Evolutionary conservation across 2,888 invertebrate genomes (phyloP), one percentile per base, ranked within the genome.

Genomic region (Thecophora atra): DNA sequence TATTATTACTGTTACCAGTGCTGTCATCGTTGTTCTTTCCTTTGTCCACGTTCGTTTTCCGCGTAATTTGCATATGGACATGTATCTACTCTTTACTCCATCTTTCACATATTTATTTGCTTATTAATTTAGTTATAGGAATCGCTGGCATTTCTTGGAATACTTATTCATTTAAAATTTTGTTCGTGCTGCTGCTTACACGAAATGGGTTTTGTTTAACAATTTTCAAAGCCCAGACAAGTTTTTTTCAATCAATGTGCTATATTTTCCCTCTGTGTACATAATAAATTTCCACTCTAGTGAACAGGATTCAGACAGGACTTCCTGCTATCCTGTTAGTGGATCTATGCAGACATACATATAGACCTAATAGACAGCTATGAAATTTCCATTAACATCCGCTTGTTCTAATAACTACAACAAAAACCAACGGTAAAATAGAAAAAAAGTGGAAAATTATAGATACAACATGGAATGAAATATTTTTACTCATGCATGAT

Each of bases 371-470:
- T 8, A 30, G 4, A 30, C 8, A 30, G 30, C 30, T 56, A 26
- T 56, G 24, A 56, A 63, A 21, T n/a, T 63, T 63, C 13, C 42
- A 44, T 63, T 63, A 63, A 63, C 42, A 63, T 63, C 63, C 63
- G 19, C 42, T 56, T 30, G 8, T 8, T 30, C 5, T 8, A 30
- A 30, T 30, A 30, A 30, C 4, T 30, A 30, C 4, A 30, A 30
- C 30, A 30, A 6, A n/a, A n/a, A n/a, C 63, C n/a, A 8, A n/a
- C 19, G 19, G 21, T 7, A 19, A 21, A 63, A 63, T 42, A 28
- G 30, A 30, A 63, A 19, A 30, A 63, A 58, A 21, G 13, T 5
- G n/a, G n/a, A n/a, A n/a, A n/a, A n/a, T n/a, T n/a, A n/a, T n/a
- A n/a, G 30, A 8, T 30, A 8, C 4, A 30, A 30, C 30, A 30